Conservation (phyloP, 2,888 invertebrate genomes). For the Cyaniris semiargus region DNA sequence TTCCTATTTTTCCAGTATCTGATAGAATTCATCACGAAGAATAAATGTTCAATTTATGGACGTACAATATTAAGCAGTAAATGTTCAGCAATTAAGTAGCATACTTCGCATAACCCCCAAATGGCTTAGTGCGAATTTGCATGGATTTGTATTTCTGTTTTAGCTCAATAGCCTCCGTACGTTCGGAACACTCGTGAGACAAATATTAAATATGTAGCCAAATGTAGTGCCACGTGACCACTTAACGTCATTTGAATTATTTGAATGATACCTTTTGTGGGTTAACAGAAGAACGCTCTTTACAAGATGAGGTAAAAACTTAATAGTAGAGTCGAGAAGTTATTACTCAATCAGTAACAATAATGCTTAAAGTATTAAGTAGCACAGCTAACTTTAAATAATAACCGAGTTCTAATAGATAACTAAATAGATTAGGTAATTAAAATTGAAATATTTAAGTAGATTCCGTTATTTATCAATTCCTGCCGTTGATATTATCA, state of each 20-base stretch:
- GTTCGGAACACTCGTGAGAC: neutral
- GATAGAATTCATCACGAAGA: neutral
- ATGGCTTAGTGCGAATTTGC: neutral
- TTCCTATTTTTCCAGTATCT: too few relatives aligned
- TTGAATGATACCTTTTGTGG: neutral
- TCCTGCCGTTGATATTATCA: too few relatives aligned
- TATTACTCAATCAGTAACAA: neutral
- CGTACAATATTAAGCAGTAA: neutral
- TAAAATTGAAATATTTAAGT: too few relatives aligned
- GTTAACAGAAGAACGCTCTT: neutral
- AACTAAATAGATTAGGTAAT: too few relatives aligned
- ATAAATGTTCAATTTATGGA: neutral
- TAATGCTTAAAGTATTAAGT: too few relatives aligned
- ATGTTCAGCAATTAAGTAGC: neutral
- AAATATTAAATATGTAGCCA: constrained; percentile 14
- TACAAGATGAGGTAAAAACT: neutral
- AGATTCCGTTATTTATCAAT: too few relatives aligned
- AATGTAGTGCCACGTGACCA: neutral
- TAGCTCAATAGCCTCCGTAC: neutral
- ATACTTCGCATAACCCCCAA: neutral
- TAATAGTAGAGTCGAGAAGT: neutral
- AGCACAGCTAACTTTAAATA: too few relatives aligned
- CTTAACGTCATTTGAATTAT: neutral
- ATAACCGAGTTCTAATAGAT: too few relatives aligned
- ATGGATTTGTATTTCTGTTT: constrained; percentile 17